Conservation (phyloP, 2,888 invertebrate species). For the Drosophila leonis region DNA sequence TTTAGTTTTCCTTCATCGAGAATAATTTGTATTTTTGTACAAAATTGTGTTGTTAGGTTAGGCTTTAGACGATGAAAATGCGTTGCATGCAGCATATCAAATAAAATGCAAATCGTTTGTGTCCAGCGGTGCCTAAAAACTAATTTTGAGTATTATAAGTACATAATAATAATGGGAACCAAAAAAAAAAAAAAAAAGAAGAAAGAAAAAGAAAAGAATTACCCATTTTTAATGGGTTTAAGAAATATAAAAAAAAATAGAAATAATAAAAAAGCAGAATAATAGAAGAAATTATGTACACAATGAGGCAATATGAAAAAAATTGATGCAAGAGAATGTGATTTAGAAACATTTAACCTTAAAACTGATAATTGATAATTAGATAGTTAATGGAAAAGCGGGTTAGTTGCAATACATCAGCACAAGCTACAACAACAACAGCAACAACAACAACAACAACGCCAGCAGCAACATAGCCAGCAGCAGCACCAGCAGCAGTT, state of each 20-base stretch:
- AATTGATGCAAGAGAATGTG: background rate
- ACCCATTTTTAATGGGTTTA: too few species aligned
- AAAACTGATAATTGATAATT: slow-evolving; percentile 15
- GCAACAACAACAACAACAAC: slow-evolving; percentile 7
- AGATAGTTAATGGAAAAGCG: slow-evolving; percentile 5
- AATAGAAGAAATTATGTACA: slow-evolving; percentile 31
- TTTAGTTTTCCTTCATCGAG: slow-evolving; percentile 13
- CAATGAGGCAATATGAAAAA: slow-evolving; percentile 11
- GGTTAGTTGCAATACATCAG: slow-evolving; percentile 9
- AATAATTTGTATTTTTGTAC: slow-evolving; percentile 10
- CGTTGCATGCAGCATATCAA: slow-evolving; percentile 40
- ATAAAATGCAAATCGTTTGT: slow-evolving; percentile 30
- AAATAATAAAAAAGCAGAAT: background rate
- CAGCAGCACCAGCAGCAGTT: background rate
- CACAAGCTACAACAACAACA: slow-evolving; percentile 13
- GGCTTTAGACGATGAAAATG: slow-evolving; percentile 28
- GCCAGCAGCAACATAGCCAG: slow-evolving; percentile 9
- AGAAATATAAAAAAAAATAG: background rate
- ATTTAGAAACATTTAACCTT: slow-evolving; percentile 15
- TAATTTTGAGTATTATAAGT: slow-evolving; percentile 27
- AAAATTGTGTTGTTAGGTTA: slow-evolving; percentile 16
- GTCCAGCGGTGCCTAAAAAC: slow-evolving; percentile 29
- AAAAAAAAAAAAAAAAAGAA: background rate
- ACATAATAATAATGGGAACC: background rate
- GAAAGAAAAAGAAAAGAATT: background rate